Evolutionary conservation across 1,140 invertebrate genomes (phyloP), one percentile per base, ranked within the genome.

Genomic region (Meteorus sp.): DNA sequence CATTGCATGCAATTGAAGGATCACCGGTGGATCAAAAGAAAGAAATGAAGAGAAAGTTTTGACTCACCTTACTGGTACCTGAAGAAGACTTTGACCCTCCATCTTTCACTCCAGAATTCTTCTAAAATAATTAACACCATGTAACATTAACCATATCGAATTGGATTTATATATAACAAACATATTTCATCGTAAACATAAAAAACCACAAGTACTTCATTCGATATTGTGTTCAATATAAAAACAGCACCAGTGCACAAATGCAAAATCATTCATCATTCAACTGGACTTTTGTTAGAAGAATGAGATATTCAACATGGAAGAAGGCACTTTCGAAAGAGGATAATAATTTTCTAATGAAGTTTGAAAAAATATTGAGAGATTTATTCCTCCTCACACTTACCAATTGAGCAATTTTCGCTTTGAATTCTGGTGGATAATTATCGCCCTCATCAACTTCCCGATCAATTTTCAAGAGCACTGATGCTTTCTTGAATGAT

Each of bases 381-480:
- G n/a, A n/a, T n/a, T n/a, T n/a, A 54, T 2, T 50, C 5, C 7
- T 27, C 2, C 9, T 44, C 11, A 43, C 48, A 73, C 71, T 77
- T 48, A 79, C 78, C 76, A 76, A 60, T 59, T 75, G 69, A 11
- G 62, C 60, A n/a, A 80, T 50, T 55, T 69, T 75, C 9, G 73
- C 76, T 48, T 78, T 77, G 23, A 80, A 79, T 20, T 78, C 71
- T 0, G 72, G 64, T 29, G 77, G 77, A 72, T 80, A 79, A 57
- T 79, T 80, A 35, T 80, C 77, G 25, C 63, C 64, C 4, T 75
- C 69, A 1, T 67, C 60, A 1, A 29, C 25, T 0, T 72, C 68
- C 22, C 48, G 35, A 11, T 66, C 61, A 1, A 29, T 20, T 17
- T 67, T 69, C 7, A 48, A 48, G n/a, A 53, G 8, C 17, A 51